These are phyloP conservation scores for Cantharis nigra DNA, from an alignment of 2,888 invertebrate species.

Conservation along the genomic window DNA sequence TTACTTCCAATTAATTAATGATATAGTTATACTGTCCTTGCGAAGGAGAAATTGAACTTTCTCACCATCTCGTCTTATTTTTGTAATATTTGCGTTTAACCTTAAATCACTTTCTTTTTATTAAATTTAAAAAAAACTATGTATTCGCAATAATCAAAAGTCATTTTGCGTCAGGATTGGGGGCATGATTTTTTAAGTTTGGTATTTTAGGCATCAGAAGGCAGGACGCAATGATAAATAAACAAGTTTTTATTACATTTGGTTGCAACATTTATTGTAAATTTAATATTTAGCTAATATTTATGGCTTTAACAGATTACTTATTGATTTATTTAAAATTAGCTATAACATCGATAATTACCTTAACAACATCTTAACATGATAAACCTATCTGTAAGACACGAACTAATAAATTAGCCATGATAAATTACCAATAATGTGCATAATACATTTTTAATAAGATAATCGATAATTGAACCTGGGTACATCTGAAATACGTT, in stretches of 20 bases:
- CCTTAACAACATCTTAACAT: not conserved
- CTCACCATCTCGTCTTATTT: not conserved
- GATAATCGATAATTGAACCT: not conserved
- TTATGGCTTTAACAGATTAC: not conserved
- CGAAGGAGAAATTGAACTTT: not conserved
- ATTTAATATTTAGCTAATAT: not conserved
- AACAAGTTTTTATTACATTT: not conserved
- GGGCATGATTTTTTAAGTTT: not conserved
- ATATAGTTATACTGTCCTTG: not conserved
- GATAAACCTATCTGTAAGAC: not conserved
- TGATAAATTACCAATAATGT: slow-evolving; percentile 3
- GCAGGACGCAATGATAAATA: not conserved
- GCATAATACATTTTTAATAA: not conserved
- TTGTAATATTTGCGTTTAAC: not conserved
- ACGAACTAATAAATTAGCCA: slow-evolving; percentile 10
- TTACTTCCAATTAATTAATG: not conserved
- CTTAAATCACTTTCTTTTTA: not conserved
- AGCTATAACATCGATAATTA: not conserved
- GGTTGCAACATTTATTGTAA: not conserved
- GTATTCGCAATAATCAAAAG: not conserved
- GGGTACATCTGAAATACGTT: not conserved
- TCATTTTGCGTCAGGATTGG: no score
- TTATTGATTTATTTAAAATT: not conserved
- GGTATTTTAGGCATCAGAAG: not conserved
- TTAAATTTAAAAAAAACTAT: not conserved